A percentile compares a stretch with the other conserved stretches of the same genome.
Evolutionary conservation across 2,113 vertebrate species (phyloP).

Genomic region (Rhabdornis inornatus): DNA sequence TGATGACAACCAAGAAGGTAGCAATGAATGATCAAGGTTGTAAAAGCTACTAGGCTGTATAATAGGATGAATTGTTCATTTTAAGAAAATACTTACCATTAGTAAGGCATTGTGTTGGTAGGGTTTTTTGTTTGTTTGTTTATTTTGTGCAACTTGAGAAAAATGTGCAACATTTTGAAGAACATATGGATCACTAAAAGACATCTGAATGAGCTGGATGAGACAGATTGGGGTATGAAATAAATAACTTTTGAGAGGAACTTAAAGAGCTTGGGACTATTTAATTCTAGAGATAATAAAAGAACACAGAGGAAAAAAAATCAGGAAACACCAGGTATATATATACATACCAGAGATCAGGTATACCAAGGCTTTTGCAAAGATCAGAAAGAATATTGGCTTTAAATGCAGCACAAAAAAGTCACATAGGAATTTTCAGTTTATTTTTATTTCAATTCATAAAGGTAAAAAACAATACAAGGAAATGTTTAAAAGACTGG

Average conservation of each 20-base stretch:
- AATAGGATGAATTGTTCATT: background rate
- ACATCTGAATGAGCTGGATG: background rate
- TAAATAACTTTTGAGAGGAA: background rate
- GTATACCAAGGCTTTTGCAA: background rate
- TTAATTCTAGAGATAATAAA: background rate
- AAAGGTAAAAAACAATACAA: background rate
- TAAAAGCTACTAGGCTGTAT: background rate
- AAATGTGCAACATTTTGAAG: background rate
- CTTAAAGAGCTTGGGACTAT: background rate
- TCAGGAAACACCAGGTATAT: too few relatives aligned
- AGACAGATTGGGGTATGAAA: background rate
- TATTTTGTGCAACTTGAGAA: background rate
- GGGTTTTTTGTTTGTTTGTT: too few relatives aligned
- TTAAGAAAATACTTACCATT: background rate
- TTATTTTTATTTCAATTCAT: background rate
- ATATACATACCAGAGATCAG: background rate
- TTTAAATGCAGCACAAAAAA: background rate
- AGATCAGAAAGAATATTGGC: background rate
- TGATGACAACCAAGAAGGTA: background rate
- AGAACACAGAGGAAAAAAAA: rapidly evolving
- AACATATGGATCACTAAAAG: background rate
- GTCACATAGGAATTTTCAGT: background rate
- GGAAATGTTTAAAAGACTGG: background rate
- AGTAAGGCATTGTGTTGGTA: background rate
- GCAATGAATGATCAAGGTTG: background rate